Evolutionary conservation across 23 tunicate genomes (phyloP).

Genomic region (Corella eumyota): DNA sequence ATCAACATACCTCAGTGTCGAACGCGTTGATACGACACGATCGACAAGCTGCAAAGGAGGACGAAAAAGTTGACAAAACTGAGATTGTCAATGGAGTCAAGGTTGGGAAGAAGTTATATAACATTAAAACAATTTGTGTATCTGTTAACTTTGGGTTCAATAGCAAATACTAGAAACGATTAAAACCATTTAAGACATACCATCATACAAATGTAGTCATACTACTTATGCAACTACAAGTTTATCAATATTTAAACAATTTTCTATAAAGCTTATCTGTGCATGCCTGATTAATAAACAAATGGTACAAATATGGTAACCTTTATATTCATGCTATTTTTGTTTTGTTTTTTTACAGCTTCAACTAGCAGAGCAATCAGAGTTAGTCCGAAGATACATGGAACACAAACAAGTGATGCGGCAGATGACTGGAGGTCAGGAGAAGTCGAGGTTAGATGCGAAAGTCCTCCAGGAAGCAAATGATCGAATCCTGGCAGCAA

Average conservation of each 20-base stretch:
- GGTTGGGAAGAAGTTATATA: slow-evolving; percentile 29
- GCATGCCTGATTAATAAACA: no score
- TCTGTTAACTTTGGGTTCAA: no score
- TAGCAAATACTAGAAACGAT: no score
- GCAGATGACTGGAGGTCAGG: slow-evolving; percentile 65
- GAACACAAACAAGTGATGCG: slow-evolving; percentile 73
- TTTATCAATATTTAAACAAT: no score
- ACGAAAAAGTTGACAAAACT: slow-evolving; percentile 21
- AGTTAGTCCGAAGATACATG: slow-evolving; percentile 70
- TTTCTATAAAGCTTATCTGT: no score
- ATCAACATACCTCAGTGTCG: slow-evolving; percentile 72
- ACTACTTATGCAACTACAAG: no score
- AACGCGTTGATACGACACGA: slow-evolving; percentile 81
- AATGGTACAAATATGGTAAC: no score
- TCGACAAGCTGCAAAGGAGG: slow-evolving; percentile 63
- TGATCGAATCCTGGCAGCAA: slow-evolving; percentile 49
- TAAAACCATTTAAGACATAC: no score
- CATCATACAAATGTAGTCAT: no score
- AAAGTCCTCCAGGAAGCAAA: slow-evolving; percentile 62
- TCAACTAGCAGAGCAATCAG: slow-evolving; percentile 79
- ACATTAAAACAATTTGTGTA: no score
- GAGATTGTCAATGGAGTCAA: slow-evolving; percentile 44
- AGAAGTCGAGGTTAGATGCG: slow-evolving; percentile 46
- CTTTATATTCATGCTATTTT: neutral
- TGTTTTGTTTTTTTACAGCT: slow-evolving; percentile 7